A percentile compares a stretch with the other conserved stretches of the same genome.
Conservation (phyloP, 2,113 vertebrate species). For the Takifugu bimaculatus region DNA sequence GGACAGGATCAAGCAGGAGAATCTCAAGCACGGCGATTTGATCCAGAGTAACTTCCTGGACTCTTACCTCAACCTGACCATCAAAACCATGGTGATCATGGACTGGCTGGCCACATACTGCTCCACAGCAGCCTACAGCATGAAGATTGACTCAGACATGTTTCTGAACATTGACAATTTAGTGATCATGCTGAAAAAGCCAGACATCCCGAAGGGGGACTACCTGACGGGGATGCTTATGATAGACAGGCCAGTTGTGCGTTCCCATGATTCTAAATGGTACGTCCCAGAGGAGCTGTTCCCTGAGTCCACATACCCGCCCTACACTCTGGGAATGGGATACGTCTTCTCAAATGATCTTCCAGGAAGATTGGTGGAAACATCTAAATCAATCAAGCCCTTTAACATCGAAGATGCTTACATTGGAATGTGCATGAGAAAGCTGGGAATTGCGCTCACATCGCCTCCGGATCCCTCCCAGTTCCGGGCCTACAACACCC, state of each 20-base stretch:
- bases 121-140: conserved; percentile 76
- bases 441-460: conserved; percentile 33
- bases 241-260: conserved; percentile 81
- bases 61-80: conserved; percentile 74
- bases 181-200: conserved; percentile 83
- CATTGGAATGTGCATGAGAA: conserved; percentile 72
- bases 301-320: conserved; percentile 82
- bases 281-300: conserved; percentile 86
- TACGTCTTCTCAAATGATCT: conserved; percentile 93
- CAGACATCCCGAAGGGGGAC: conserved; percentile 77
- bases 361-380: conserved; percentile 80
- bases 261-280: conserved; percentile 87
- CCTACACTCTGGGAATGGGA: conserved; percentile 90
- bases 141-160: conserved; percentile 97
- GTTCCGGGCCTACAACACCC: conserved; percentile 42
- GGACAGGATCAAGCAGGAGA: conserved; percentile 61
- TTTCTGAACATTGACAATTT: conserved; percentile 91
- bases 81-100: conserved; percentile 81
- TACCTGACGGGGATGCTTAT: conserved; percentile 91
- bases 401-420: conserved; percentile 89
- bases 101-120: conserved; percentile 77
- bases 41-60: conserved; percentile 76
- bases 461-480: conserved; percentile 6
- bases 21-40: conserved; percentile 62
- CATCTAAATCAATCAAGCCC: conserved; percentile 81